Evolutionary conservation across 2,113 vertebrate species (phyloP).

Genomic region (Conger conger): DNA sequence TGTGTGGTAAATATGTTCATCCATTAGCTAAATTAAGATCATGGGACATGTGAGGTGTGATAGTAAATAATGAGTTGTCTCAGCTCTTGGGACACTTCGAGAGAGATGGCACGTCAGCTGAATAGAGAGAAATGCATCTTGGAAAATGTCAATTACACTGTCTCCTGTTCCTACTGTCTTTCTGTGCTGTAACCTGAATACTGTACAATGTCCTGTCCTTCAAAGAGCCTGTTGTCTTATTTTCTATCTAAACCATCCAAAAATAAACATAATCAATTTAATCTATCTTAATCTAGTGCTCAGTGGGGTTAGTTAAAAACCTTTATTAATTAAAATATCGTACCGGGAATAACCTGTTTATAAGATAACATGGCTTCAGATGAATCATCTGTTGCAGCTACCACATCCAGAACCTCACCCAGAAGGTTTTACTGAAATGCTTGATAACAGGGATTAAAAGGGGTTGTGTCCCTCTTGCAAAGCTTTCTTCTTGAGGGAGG

Average conservation of each 20-base stretch:
- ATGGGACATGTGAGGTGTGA: neutral
- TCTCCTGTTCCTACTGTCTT: neutral
- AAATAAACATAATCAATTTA: no score
- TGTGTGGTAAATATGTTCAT: neutral
- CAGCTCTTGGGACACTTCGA: neutral
- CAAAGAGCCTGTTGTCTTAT: neutral
- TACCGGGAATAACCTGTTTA: neutral
- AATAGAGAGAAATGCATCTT: neutral
- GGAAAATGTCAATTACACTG: neutral
- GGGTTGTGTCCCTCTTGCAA: neutral
- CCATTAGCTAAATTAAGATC: neutral
- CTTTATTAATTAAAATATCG: neutral
- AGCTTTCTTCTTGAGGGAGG: neutral
- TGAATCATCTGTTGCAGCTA: no score
- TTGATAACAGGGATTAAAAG: neutral
- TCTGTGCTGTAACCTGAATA: neutral
- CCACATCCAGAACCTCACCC: no score
- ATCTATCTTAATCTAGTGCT: neutral
- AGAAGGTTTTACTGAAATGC: neutral
- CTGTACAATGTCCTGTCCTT: no score
- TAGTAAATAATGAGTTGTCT: neutral
- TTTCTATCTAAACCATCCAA: neutral
- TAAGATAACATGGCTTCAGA: neutral
- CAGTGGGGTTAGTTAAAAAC: neutral
- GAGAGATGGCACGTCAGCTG: neutral